These are phyloP conservation scores for Hydropotes inermis DNA, from an alignment of 2,113 vertebrate species.

Conservation along the genomic window DNA sequence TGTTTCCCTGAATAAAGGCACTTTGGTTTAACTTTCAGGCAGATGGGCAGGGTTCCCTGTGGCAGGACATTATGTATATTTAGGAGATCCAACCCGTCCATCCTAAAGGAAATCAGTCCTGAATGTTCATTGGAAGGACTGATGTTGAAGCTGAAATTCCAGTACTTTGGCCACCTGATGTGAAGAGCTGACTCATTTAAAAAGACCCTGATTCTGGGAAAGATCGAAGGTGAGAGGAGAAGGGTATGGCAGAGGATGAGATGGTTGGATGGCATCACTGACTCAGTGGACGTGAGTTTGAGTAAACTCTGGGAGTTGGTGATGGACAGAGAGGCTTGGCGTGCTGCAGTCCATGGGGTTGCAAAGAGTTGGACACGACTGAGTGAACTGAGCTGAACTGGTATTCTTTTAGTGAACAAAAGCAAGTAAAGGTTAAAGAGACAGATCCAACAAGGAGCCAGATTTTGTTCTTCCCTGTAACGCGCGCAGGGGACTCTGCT, in stretches of 20 bases:
- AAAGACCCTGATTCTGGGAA: neutral
- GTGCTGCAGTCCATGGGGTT: neutral
- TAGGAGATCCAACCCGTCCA: neutral
- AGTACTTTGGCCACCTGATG: neutral
- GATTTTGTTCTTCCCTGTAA: neutral
- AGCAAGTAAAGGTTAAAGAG: neutral
- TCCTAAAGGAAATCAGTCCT: neutral
- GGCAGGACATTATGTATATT: neutral
- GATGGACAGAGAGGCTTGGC: neutral
- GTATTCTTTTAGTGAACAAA: neutral
- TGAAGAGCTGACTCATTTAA: neutral
- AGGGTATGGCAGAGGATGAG: neutral
- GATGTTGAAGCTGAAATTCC: neutral
- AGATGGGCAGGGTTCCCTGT: neutral
- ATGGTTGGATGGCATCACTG: neutral
- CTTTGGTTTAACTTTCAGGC: neutral
- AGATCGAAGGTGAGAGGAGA: neutral
- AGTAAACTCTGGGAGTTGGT: neutral
- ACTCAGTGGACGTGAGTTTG: neutral
- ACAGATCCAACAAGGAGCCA: neutral
- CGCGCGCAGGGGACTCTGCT: neutral
- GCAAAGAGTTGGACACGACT: neutral
- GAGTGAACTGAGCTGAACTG: neutral
- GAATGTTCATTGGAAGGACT: neutral
- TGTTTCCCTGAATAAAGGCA: neutral